Evolutionary conservation across 1,140 invertebrate species (phyloP), one percentile per base, ranked within the genome.

Genomic region (Zaprionus vittiger): DNA sequence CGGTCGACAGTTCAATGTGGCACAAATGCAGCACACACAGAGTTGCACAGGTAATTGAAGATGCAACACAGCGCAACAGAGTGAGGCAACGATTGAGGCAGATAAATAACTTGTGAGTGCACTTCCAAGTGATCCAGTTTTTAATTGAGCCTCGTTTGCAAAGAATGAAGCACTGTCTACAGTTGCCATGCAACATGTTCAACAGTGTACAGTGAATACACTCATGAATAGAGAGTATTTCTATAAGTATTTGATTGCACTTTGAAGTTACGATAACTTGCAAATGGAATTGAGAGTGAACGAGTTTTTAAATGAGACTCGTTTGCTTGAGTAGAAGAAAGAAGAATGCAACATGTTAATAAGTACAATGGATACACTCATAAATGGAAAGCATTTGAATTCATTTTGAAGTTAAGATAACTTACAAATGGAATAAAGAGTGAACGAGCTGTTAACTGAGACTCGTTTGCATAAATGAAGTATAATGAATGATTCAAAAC

Each of bases 1-100:
- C 54, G 73, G 73, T 49, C 73, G 64, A 37, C 31, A 37, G n/a
- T 20, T 31, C 47, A 28, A 72, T 76, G 67, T 76, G 41, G 44
- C 73, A 72, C 73, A 76, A 70, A 70, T 70, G 59, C 49, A 31
- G 56, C 54, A 55, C 24, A 26, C 6, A 15, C 11, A 55, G 9
- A 38, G 54, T 17, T 20, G 47, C 47, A 64, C 73, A 59, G 17
- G 14, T 59, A 63, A 54, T 37, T 56, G 22, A 41, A 62, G 57
- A 62, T 57, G 20, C 34, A 62, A 31, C 38, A 38, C 38, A n/a
- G 24, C n/a, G 41, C 41, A 44, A 17, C 41, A n/a, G n/a, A 47
- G 4, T 47, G 41, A 20, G 41, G 41, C n/a, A 47, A 47, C 41
- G 41, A 20, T 34, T 44, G 54, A 67, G 38, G 47, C 47, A 22